Base-by-base conservation (phyloP, 2,113 vertebrate genomes). In the Laterallus jamaicensis region DNA sequence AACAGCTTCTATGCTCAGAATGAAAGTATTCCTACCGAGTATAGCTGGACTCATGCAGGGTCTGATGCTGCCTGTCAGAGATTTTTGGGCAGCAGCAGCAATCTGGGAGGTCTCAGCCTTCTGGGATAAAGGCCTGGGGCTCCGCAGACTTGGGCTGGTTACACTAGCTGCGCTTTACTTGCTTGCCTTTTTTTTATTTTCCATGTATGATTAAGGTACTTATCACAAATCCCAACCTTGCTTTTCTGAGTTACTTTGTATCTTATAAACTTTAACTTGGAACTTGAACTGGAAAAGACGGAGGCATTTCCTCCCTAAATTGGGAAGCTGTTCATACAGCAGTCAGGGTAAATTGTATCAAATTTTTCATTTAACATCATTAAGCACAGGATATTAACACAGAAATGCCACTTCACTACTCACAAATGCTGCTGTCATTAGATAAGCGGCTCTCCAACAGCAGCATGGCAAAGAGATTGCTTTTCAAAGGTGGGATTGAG, bases 361-460 rank as follows among this genome's bases (percentile, higher is more conserved):
- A 15, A 28, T 55, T 66, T 82, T 94, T 73, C 50, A 89, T 82
- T 92, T 89, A 85, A 76, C 50, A 35, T 52, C 59, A 73, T 70
- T 79, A 92, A 80, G 62, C 50, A 84, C 73, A 76, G 70, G 40
- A 60, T 81, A 71, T 71, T 80, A 81, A 86, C 44, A 64, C 24
- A 79, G n/a, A 93, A 93, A 85, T 58, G 55, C 17, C 62, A 75
- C 77, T 91, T 87, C 13, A 14, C 66, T 79, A 60, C 69, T 84
- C 73, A 87, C 37, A 95, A 85, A 89, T n/a, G n/a, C 32, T 55
- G 54, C 66, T 96, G 93, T 76, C 83, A 77, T 85, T 77, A 92
- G 83, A 82, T 59, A 93, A 82, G 55, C 55, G 77, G 40, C 74
- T 73, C 67, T 79, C 58, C 50, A 79, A 54, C 12, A 35, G 54